Evolutionary conservation across 2,113 vertebrate species (phyloP).

Genomic region (Tupaia chinensis): DNA sequence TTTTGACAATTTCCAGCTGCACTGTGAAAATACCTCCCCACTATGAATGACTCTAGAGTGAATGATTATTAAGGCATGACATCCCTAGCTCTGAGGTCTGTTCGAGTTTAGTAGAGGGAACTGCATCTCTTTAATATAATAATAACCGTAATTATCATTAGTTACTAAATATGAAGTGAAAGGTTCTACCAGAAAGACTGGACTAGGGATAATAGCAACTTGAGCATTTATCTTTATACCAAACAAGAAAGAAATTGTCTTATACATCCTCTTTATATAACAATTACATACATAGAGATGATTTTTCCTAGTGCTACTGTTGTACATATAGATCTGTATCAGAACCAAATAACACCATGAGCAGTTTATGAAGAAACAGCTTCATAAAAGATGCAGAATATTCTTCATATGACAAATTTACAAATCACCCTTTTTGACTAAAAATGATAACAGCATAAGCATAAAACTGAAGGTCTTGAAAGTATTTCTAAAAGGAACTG

Average conservation of each 20-base stretch:
- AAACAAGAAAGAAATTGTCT: not conserved
- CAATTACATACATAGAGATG: not conserved
- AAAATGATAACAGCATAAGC: not conserved
- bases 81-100: not conserved
- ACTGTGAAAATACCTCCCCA: accelerated
- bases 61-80: not conserved
- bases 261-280: not conserved
- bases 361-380: not conserved
- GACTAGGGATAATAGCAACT: not conserved
- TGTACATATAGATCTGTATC: not conserved
- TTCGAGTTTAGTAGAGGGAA: not conserved
- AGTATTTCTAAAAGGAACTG: not conserved
- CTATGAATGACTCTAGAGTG: not conserved
- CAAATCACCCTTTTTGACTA: not conserved
- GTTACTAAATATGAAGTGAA: not conserved
- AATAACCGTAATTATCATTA: not conserved
- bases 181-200: not conserved
- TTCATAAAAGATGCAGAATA: not conserved
- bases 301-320: not conserved
- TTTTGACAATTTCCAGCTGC: not conserved
- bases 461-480: not conserved
- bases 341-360: not conserved
- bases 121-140: not conserved
- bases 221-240: not conserved
- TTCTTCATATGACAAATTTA: not conserved